Percentiles rank a stretch among this genome's conserved stretches.
These are phyloP conservation scores for Anolis sagrei DNA, from an alignment of 2,113 vertebrate species.

Conservation along the genomic window DNA sequence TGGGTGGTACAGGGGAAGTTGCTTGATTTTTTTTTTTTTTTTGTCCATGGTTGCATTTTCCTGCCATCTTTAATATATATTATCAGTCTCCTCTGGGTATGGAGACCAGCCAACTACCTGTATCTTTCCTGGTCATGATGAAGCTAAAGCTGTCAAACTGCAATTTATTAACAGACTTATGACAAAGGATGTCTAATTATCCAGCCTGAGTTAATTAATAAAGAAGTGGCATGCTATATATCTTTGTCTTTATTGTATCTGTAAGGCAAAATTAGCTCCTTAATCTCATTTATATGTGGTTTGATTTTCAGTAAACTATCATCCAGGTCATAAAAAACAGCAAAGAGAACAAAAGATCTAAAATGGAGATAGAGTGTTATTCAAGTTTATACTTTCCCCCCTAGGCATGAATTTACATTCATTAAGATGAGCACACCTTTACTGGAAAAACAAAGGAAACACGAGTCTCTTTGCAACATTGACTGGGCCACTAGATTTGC, in stretches of 20 bases:
- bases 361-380: neutral
- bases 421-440: neutral
- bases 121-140: neutral
- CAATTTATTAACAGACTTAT: constrained; percentile 19
- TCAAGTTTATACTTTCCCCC: neutral
- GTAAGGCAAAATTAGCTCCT: neutral
- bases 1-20: constrained; percentile 20
- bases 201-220: constrained; percentile 36
- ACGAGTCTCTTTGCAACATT: neutral
- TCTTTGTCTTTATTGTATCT: constrained; percentile 2
- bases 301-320: neutral
- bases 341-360: neutral
- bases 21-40: neutral
- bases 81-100: constrained; percentile 6
- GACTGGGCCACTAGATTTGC: neutral
- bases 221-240: neutral
- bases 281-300: neutral
- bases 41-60: neutral
- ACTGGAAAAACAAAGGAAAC: neutral
- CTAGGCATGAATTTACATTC: too few relatives aligned
- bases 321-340: neutral
- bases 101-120: constrained; percentile 11
- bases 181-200: constrained; percentile 36
- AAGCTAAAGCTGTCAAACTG: constrained; percentile 29
- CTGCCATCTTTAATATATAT: constrained; percentile 22